Evolutionary conservation across 2,888 invertebrate species (phyloP).

Genomic region (Euspilapteryx auroguttella): DNA sequence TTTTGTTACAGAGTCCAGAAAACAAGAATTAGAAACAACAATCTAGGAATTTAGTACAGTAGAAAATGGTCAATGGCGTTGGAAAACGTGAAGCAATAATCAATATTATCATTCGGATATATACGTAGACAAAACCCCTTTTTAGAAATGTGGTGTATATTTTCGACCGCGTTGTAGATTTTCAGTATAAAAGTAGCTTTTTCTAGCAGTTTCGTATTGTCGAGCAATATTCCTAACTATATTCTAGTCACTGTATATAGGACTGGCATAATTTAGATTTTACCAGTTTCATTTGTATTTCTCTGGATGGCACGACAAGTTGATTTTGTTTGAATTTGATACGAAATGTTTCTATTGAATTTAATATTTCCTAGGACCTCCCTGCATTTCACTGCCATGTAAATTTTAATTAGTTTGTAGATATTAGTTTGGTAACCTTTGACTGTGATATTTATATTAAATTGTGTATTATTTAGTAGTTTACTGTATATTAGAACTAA

Average conservation of each 20-base stretch:
- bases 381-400: constrained; percentile 52
- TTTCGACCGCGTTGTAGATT: no score
- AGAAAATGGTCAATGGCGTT: constrained; percentile 1
- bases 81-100: no score
- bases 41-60: not conserved
- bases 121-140: no score
- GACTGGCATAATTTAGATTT: constrained; percentile 26
- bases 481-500: constrained; percentile 26
- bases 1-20: constrained; percentile 43
- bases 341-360: not conserved
- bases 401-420: constrained; percentile 26
- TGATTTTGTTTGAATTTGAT: no score
- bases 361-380: constrained; percentile 12
- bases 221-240: constrained; percentile 45
- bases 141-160: no score
- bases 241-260: constrained; percentile 53
- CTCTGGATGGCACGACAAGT: not conserved
- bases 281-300: constrained; percentile 2
- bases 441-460: constrained; percentile 61
- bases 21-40: constrained; percentile 23
- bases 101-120: no score
- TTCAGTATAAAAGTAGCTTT: no score
- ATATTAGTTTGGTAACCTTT: constrained; percentile 51
- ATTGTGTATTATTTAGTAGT: constrained; percentile 42
- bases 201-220: no score